These are phyloP conservation scores for Ostrea edulis DNA, from an alignment of 1,140 invertebrate species.

Conservation along the genomic window DNA sequence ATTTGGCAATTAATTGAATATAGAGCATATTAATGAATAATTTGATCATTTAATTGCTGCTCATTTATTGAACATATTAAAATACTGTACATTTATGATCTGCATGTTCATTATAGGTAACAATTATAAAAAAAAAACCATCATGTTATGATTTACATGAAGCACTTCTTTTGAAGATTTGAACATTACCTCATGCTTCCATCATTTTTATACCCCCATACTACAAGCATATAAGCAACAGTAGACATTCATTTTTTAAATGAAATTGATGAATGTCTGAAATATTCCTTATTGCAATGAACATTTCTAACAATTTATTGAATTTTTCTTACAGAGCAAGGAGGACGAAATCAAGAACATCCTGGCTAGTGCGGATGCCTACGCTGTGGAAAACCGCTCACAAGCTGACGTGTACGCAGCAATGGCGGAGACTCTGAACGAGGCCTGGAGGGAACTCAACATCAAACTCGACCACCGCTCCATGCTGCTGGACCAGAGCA, in stretches of 20 bases:
- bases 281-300: background rate
- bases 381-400: conserved; percentile 85
- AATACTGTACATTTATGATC: too few relatives aligned
- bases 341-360: conserved; percentile 95
- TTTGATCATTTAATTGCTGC: too few relatives aligned
- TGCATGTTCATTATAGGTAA: too few relatives aligned
- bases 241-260: background rate
- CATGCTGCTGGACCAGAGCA: conserved; percentile 86
- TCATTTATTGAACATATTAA: too few relatives aligned
- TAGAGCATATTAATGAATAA: too few relatives aligned
- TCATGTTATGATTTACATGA: too few relatives aligned
- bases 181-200: too few relatives aligned
- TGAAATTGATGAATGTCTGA: background rate
- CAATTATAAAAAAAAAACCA: too few relatives aligned
- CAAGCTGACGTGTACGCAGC: conserved; percentile 89
- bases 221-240: too few relatives aligned
- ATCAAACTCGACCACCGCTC: conserved; percentile 88
- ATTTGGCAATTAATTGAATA: too few relatives aligned
- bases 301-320: background rate
- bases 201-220: too few relatives aligned
- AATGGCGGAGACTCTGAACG: conserved; percentile 93
- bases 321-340: conserved; percentile 84
- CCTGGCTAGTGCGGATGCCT: conserved; percentile 90
- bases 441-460: conserved; percentile 94
- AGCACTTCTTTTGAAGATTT: too few relatives aligned